Conservation (phyloP, 2,113 vertebrate species). For the Dicaeum eximium region DNA sequence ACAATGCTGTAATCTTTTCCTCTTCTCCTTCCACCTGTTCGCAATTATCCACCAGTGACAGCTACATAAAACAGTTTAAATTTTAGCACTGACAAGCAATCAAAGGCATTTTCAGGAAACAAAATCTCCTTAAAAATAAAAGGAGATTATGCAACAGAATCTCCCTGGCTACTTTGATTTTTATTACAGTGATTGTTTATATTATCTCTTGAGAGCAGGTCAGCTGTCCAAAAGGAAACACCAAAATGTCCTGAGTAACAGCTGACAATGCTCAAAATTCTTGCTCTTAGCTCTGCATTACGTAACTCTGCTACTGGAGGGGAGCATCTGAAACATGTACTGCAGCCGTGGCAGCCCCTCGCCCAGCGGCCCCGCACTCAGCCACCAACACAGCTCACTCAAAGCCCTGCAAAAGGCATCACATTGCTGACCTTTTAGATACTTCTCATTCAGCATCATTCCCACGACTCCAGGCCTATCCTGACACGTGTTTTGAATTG, state of each 20-base stretch:
- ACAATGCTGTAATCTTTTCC: constrained; percentile 45
- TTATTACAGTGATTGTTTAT: constrained; percentile 62
- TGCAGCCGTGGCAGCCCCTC: background rate
- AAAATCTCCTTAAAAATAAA: constrained; percentile 46
- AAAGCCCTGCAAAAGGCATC: background rate
- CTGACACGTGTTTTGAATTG: background rate
- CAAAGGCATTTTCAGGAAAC: constrained; percentile 58
- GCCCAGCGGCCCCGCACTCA: background rate
- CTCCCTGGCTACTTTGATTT: constrained; percentile 60
- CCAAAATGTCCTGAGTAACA: constrained; percentile 65
- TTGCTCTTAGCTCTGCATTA: constrained; percentile 58
- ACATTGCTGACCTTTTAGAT: background rate
- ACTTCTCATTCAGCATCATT: background rate
- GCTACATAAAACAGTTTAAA: constrained; percentile 35
- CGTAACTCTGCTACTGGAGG: constrained; percentile 50
- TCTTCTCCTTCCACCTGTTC: constrained; percentile 52
- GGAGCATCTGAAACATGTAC: constrained; percentile 24
- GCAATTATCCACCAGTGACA: constrained; percentile 56
- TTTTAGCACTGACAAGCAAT: constrained; percentile 41
- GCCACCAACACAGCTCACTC: background rate
- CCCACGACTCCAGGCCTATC: background rate
- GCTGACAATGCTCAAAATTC: constrained; percentile 76
- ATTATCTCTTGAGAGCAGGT: constrained; percentile 61
- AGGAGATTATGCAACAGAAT: constrained; percentile 53
- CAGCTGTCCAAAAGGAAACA: constrained; percentile 77